Base-by-base conservation (phyloP, 30 jellyfish, hydroid and myxozoan genomes). In the Nemopilema nomurai region DNA sequence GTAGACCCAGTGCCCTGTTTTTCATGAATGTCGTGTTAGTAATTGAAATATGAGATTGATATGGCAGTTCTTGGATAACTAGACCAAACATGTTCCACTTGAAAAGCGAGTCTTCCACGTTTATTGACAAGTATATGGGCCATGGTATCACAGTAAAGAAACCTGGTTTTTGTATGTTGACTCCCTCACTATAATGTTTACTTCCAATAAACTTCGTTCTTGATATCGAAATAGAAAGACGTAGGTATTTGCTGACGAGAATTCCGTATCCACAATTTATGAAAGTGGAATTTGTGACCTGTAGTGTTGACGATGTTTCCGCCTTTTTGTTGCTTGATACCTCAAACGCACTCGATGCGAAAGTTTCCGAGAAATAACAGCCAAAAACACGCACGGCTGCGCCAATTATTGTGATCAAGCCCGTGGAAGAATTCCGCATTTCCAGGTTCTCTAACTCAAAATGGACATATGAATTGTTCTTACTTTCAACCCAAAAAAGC, bases 31-130 rank as follows among this genome's bases (percentile, higher is more conserved):
- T 20, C 51, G 53, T 1, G 4, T 75, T 33, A 22, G 41, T 3
- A 22, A 75, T 75, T 21, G 1, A n/a, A 18, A 75, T 51, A 16
- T 50, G 16, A 8, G 85, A 8, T 20, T 75, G 25, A 3, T 26
- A 18, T 50, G 85, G 72, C 1, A 75, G 73, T 24, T 75, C 25
- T 8, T 75, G 85, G 3, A 75, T 22, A 7, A 16, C 6, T 13
- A 75, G 9, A 28, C 85, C 62, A 25, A 75, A 75, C 51, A 41
- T 49, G 31, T 75, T 75, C 85, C 85, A 75, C 23, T n/a, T 18
- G 51, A 75, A 75, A 13, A 16, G 51, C 52, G 74, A 75, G 25
- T 33, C 31, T 4, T 41, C 13, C 57, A 41, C 57, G 9, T 1
- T 31, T 33, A 75, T 75, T 28, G 49, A 7, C 3, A 75, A 22